Conservation (phyloP, 2,113 vertebrate genomes). For the Sorex araneus region DNA sequence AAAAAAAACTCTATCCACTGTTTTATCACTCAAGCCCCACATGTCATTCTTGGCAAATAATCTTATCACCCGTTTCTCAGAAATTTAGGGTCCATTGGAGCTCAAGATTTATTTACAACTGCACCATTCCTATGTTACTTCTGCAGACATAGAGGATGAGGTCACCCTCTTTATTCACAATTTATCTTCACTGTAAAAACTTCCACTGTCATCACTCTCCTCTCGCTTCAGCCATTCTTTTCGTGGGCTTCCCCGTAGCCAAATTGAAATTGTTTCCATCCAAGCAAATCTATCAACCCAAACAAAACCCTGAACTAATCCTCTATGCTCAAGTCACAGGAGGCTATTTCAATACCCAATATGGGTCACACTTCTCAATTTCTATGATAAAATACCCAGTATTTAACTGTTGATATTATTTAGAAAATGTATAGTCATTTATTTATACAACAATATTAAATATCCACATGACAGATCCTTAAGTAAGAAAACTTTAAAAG, state of each 20-base stretch:
- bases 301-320: background rate
- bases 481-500: background rate
- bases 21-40: too few species aligned
- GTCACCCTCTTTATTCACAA: background rate
- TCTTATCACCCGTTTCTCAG: background rate
- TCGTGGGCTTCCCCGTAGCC: background rate
- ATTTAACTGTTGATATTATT: background rate
- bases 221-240: background rate
- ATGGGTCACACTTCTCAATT: background rate
- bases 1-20: too few species aligned
- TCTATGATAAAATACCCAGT: background rate
- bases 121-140: background rate
- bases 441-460: background rate
- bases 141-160: background rate
- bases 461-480: background rate
- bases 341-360: background rate
- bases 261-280: background rate
- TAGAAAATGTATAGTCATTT: background rate
- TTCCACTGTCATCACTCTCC: background rate
- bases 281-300: background rate
- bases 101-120: background rate
- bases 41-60: background rate
- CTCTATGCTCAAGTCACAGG: background rate
- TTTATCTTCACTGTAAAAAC: background rate
- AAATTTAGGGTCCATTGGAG: background rate